These are phyloP conservation scores for Sphaeramia orbicularis DNA, from an alignment of 2,797 vertebrate genomes.

Conservation along the genomic window DNA sequence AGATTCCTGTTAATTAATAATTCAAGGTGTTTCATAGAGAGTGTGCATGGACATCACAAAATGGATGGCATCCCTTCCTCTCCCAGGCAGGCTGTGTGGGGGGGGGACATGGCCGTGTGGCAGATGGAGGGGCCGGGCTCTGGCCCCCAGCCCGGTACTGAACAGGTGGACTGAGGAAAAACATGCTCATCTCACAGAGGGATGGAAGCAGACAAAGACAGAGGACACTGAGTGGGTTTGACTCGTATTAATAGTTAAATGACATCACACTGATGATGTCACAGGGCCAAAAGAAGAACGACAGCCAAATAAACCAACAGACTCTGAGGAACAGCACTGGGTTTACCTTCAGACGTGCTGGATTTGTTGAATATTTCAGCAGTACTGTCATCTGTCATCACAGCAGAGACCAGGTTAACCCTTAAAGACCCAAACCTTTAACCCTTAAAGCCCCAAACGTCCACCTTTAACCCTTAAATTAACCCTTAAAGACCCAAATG, in stretches of 20 bases:
- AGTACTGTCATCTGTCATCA: conserved; percentile 22
- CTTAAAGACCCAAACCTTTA: too few relatives aligned
- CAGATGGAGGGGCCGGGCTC: conserved; percentile 68
- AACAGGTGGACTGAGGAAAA: conserved; percentile 69
- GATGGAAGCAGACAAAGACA: conserved; percentile 26
- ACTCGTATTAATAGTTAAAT: conserved; percentile 5
- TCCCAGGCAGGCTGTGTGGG: conserved; percentile 43
- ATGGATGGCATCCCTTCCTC: conserved; percentile 42
- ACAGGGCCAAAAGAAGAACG: not conserved
- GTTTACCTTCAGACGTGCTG: not conserved
- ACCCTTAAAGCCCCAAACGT: too few relatives aligned
- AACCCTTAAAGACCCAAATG: too few relatives aligned
- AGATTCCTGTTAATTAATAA: conserved; percentile 62
- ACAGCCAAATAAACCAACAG: too few relatives aligned
- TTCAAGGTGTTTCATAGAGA: conserved; percentile 42
- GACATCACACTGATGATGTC: not conserved
- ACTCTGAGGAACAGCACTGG: not conserved
- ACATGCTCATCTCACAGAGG: conserved; percentile 59
- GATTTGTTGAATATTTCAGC: not conserved
- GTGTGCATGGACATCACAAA: conserved; percentile 28
- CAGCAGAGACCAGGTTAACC: conserved; percentile 13
- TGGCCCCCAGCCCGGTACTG: conserved; percentile 57
- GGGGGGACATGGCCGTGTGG: conserved; percentile 49
- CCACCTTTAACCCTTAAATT: too few relatives aligned
- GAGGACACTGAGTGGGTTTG: conserved; percentile 11